These are phyloP conservation scores for Cephus pulcher DNA, from an alignment of 2,888 invertebrate genomes.

Conservation along the genomic window DNA sequence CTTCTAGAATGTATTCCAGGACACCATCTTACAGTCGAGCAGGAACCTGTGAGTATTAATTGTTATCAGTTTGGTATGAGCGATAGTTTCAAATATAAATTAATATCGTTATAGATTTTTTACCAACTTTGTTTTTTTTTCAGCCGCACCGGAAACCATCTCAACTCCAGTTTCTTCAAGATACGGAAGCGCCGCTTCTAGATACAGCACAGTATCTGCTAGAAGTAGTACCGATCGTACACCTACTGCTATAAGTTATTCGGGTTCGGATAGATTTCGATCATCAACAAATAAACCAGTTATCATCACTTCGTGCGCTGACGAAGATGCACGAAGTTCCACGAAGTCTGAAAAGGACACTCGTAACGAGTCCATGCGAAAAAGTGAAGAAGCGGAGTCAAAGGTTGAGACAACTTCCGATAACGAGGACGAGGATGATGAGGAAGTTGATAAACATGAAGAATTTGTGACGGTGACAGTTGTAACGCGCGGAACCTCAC, in stretches of 20 bases:
- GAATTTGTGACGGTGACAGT: slow-evolving; percentile 70
- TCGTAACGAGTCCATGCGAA: slow-evolving; percentile 16
- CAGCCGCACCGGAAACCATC: slow-evolving; percentile 48
- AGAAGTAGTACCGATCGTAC: slow-evolving; percentile 37
- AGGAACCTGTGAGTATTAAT: slow-evolving; percentile 30
- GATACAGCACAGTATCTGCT: not conserved
- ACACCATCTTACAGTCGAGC: slow-evolving; percentile 47
- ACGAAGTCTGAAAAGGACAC: slow-evolving; percentile 7
- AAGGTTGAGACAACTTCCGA: slow-evolving; percentile 17
- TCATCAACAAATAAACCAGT: slow-evolving; percentile 23
- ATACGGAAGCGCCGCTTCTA: slow-evolving; percentile 24
- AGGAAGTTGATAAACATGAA: slow-evolving; percentile 16
- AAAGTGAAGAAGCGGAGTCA: slow-evolving; percentile 16
- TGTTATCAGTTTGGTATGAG: not conserved
- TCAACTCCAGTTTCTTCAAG: slow-evolving; percentile 45
- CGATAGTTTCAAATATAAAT: slow-evolving; percentile 23
- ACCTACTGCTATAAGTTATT: slow-evolving; percentile 40
- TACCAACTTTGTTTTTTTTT: slow-evolving; percentile 14
- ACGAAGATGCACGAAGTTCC: slow-evolving; percentile 30
- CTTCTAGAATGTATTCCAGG: slow-evolving; percentile 48
- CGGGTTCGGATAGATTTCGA: slow-evolving; percentile 49
- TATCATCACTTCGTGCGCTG: slow-evolving; percentile 6
- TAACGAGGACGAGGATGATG: slow-evolving; percentile 24
- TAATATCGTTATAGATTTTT: not conserved
- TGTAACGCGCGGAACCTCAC: slow-evolving; percentile 82